phyloP scores from a whole-genome alignment of 2,113 vertebrate species.

The Thunnus maccoyii region DNA sequence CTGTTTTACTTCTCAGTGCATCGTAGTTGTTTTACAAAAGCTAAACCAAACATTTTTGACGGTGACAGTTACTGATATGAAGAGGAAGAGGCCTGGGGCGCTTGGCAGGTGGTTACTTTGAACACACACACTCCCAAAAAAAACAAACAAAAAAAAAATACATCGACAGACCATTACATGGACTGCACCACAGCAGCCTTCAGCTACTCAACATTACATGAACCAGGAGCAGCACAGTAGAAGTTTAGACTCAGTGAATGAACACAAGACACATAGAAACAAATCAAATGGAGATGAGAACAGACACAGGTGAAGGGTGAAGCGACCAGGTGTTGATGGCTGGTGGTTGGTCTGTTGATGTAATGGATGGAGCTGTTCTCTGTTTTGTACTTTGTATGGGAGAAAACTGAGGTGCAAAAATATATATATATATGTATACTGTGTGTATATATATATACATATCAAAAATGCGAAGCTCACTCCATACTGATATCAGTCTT shows the following conservation, averaged over 20 bases:
- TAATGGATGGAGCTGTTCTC: conserved; percentile 23
- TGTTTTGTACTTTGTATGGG: not conserved
- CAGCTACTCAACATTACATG: not conserved
- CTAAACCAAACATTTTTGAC: not conserved
- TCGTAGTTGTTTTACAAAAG: not conserved
- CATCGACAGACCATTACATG: not conserved
- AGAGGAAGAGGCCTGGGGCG: not conserved
- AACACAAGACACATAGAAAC: not conserved
- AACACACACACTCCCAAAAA: conserved; percentile 3
- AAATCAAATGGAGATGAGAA: not conserved
- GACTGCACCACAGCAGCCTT: not conserved
- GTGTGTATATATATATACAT: too few species aligned
- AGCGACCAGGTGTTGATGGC: not conserved
- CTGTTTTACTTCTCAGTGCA: too few species aligned
- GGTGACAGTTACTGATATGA: not conserved
- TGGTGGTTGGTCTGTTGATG: not conserved
- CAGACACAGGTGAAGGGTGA: not conserved
- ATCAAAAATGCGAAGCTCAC: not conserved
- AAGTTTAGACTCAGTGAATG: not conserved
- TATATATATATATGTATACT: too few species aligned
- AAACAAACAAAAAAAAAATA: not conserved
- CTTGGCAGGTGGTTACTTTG: conserved; percentile 27
- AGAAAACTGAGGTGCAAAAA: not conserved
- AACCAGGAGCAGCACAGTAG: not conserved
- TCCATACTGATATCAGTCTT: not conserved